Evolutionary conservation across 2,888 invertebrate species (phyloP).

Genomic region (Plutella xylostella): DNA sequence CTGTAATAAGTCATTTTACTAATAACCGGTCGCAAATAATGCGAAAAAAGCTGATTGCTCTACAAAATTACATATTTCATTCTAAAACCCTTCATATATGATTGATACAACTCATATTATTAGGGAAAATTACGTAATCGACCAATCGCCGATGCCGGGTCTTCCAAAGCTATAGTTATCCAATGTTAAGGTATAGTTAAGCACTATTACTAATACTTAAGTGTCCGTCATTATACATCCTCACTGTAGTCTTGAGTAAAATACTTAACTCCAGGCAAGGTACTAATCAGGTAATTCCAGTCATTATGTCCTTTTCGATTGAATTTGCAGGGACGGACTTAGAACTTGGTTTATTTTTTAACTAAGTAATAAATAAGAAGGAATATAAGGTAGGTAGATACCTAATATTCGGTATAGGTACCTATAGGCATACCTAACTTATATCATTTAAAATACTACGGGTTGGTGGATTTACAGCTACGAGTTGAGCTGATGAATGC

Average conservation of each 20-base stretch:
- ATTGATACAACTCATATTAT: slow-evolving; percentile 20
- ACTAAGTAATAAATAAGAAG: too few species aligned
- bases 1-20: neutral
- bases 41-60: neutral
- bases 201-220: slow-evolving; percentile 32
- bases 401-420: too few species aligned
- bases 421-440: too few species aligned
- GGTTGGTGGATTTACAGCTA: too few species aligned
- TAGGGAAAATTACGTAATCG: slow-evolving; percentile 20
- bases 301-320: slow-evolving; percentile 43
- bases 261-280: slow-evolving; percentile 30
- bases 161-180: too few species aligned
- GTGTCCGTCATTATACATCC: slow-evolving; percentile 36
- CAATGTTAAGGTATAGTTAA: slow-evolving; percentile 41
- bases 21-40: neutral
- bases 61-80: neutral
- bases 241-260: slow-evolving; percentile 37
- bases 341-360: too few species aligned
- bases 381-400: too few species aligned
- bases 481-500: too few species aligned
- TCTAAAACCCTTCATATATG: slow-evolving; percentile 5
- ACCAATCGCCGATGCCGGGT: slow-evolving; percentile 9
- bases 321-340: too few species aligned
- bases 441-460: too few species aligned
- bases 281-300: slow-evolving; percentile 49